Evolutionary conservation across 2,888 invertebrate species (phyloP).

Genomic region (Abrostola tripartita): DNA sequence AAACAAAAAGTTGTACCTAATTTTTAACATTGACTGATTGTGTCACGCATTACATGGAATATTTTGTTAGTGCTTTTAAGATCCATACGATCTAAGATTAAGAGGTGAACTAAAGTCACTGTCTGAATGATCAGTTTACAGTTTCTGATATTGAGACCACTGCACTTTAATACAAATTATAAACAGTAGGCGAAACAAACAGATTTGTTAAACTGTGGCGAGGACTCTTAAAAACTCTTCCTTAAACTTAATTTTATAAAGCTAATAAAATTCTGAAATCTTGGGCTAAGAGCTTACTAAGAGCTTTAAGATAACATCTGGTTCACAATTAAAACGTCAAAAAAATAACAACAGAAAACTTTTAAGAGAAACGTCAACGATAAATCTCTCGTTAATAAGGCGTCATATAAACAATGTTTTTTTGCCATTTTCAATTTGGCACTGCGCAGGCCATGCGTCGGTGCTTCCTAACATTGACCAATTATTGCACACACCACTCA

Average conservation of each 20-base stretch:
- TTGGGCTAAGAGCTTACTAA: constrained; percentile 19
- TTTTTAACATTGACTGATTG: constrained; percentile 43
- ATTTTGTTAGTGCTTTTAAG: not conserved
- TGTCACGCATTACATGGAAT: not conserved
- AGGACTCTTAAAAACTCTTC: too few relatives aligned
- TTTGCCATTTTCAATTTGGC: constrained; percentile 78
- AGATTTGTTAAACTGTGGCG: too few relatives aligned
- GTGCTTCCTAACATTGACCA: constrained; percentile 70
- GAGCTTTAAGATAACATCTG: constrained; percentile 45
- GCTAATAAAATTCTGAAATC: constrained; percentile 12
- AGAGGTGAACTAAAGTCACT: too few relatives aligned
- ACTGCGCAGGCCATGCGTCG: constrained; percentile 66
- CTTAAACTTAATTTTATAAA: not conserved
- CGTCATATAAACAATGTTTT: constrained; percentile 77
- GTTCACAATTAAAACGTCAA: constrained; percentile 49
- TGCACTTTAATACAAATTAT: too few relatives aligned
- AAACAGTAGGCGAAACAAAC: too few relatives aligned
- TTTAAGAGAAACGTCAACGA: constrained; percentile 68
- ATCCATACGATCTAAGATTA: too few relatives aligned
- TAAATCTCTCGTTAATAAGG: constrained; percentile 83
- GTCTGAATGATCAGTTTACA: too few relatives aligned
- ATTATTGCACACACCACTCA: constrained; percentile 70
- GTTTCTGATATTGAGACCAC: too few relatives aligned
- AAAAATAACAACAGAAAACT: constrained; percentile 64
- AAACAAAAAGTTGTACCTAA: constrained; percentile 23